These are phyloP conservation scores for Bagarius yarrelli DNA, from an alignment of 2,113 vertebrate genomes.

Conservation along the genomic window DNA sequence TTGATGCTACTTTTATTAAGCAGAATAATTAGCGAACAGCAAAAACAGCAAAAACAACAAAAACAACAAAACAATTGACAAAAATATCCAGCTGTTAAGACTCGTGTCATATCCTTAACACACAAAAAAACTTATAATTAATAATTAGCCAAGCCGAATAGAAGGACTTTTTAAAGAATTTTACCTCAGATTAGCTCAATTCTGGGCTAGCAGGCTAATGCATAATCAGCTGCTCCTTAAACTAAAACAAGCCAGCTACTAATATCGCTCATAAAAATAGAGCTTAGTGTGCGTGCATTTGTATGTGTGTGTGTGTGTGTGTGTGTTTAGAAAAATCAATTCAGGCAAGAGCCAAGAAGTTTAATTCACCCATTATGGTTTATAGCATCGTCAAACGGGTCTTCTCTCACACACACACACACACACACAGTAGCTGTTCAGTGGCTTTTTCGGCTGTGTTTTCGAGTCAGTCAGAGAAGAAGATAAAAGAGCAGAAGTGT, in stretches of 20 bases:
- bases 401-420: neutral
- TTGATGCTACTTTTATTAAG: no score
- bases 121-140: no score
- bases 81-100: neutral
- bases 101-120: neutral
- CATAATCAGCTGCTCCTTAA: neutral
- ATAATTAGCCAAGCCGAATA: no score
- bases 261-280: neutral
- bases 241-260: neutral
- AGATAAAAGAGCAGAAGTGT: slow-evolving; percentile 9
- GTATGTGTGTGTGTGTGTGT: neutral
- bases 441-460: neutral
- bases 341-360: slow-evolving; percentile 17
- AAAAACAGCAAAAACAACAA: no score
- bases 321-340: slow-evolving; percentile 14
- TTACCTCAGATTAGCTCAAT: neutral
- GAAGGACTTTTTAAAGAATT: neutral
- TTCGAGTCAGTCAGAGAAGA: neutral
- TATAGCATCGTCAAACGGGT: slow-evolving; percentile 27
- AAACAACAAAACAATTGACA: no score
- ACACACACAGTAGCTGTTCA: neutral
- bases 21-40: no score
- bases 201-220: neutral
- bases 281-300: neutral
- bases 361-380: slow-evolving; percentile 37